Base-by-base conservation (phyloP, 2,888 invertebrate species). In the Drosophila affinis region DNA sequence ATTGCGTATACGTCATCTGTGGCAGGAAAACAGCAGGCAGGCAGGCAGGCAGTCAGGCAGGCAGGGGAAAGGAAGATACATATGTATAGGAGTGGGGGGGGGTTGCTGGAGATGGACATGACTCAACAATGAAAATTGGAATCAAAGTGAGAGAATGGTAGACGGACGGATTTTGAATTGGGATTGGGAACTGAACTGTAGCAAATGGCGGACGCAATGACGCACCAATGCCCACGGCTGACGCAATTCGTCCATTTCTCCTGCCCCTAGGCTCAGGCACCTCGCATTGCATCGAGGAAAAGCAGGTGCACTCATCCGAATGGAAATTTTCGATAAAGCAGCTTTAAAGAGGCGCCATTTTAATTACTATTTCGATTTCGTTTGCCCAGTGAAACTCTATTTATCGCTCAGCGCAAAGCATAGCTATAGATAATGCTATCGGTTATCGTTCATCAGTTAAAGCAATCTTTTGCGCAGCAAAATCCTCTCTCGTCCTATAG, bases 1-100 rank as follows among this genome's bases (percentile, higher is more conserved):
- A 79, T 78, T 69, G 63, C 73, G 73, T 61, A 85, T 77, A 85
- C 80, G 77, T 79, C 79, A 79, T 79, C 75, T 68, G 21, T 56
- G 64, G 48, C 78, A 57, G 52, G 21, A 44, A 7, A 7, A n/a
- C 14, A 54, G 54, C 61, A 59, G 39, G 47, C 45, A 27, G 17
- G 54, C 29, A 49, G 27, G 10, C 21, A 39, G 47, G 14, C 9
- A 14, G 29, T 12, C 12, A 34, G 34, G 32, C 32, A 10, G 10
- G 34, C 34, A 12, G 18, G 9, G 27, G 57, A 53, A 34, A 48
- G 58, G 32, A 45, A 32, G 32, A 9, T 10, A 32, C 9, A 10
- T 10, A 10, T 10, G 55, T 32, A 32, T 21, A 48, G 10, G 10
- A 2, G 21, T 21, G 21, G 24, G 24, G 4, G 24, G 24, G 24